Percentiles rank a stretch among this genome's conserved stretches.
phyloP scores from a whole-genome alignment of 2,113 vertebrate genomes.

The Nanger granti region DNA sequence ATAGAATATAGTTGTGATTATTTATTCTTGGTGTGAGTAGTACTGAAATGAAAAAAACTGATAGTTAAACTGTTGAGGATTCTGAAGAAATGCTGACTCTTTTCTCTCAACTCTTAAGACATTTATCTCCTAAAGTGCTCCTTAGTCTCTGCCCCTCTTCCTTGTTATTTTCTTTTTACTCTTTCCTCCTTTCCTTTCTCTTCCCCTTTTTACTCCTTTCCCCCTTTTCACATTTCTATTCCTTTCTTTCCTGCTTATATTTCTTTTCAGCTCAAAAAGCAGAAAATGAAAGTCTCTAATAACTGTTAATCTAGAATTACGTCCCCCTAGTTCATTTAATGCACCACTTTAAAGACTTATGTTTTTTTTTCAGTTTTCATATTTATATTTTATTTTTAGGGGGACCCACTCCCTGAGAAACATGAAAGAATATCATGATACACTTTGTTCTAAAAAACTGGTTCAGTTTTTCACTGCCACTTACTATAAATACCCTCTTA shows the following conservation, averaged over 20 bases:
- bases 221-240: not conserved
- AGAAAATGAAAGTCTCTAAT: not conserved
- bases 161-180: not conserved
- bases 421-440: not conserved
- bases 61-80: not conserved
- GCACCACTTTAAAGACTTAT: not conserved
- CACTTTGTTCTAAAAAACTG: constrained; percentile 25
- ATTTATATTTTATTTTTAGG: not conserved
- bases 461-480: not conserved
- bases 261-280: not conserved
- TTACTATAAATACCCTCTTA: constrained; percentile 62
- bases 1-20: not conserved
- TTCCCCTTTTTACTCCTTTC: not conserved
- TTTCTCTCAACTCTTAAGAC: not conserved
- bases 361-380: not conserved
- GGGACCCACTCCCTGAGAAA: not conserved
- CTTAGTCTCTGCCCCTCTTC: not conserved
- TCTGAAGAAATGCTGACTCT: not conserved
- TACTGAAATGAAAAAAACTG: not conserved
- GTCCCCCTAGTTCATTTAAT: not conserved
- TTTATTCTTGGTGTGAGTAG: not conserved
- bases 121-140: not conserved
- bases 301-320: not conserved
- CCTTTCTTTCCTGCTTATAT: not conserved
- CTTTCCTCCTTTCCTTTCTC: not conserved